Base-by-base conservation (phyloP, 1,140 invertebrate genomes). In the Atta cephalotes region DNA sequence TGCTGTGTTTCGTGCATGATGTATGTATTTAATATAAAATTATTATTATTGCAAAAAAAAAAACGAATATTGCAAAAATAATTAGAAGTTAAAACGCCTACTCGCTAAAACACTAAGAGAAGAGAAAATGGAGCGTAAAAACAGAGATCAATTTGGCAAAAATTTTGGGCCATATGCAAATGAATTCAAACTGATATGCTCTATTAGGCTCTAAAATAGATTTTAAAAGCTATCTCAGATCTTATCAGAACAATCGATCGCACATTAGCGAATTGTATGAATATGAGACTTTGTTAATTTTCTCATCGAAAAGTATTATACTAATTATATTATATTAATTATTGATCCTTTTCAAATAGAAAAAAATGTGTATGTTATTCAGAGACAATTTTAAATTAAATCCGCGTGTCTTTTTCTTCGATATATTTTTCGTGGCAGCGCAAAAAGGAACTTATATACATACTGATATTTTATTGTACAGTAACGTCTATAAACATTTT, bases 91-190 rank as follows among this genome's bases (percentile, higher is more conserved):
- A 70, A 56, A 71, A 18, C 1, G 87, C 87, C 66, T 86, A 3
- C 35, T 35, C 31, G 79, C 72, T 89, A 79, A 87, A 71, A 79
- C 45, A 85, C 79, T 90, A 89, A 90, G 63, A 79, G 1, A 71
- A 85, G 88, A 90, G 88, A 90, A 89, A 87, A 90, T 87, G 71
- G 16, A 89, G 45, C 56, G 53, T 53, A 77, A 77, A 39, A 74
- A 2, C 28, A 88, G 66, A 68, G 53, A 58, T 77, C 39, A 49
- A 80, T 89, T 79, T 60, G 66, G 66, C 74, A 85, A 49, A 85
- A 49, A 77, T 45, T 68, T 28, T 49, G 63, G 84, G 80, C 80
- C 80, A 74, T 49, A 74, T 28, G 25, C 9, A 56, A 81, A 70
- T 9, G 16, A 53, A 80, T 12, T n/a, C 9, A 74, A 85, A 71